phyloP scores from a whole-genome alignment of 2,888 invertebrate genomes.

The Pandemis heparana region DNA sequence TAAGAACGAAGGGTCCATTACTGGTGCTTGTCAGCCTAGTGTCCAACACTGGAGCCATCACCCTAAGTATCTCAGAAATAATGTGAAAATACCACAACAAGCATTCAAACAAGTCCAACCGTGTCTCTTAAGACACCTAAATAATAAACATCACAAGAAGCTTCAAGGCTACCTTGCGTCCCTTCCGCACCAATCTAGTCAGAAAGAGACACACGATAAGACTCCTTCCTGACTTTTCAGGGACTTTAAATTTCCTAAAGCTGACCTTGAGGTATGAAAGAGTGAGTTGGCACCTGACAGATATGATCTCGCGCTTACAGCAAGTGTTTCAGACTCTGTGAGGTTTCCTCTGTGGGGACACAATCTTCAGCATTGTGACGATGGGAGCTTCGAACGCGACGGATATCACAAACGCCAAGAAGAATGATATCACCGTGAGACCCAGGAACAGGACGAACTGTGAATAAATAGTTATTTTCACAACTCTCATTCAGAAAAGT shows the following conservation, averaged over 20 bases:
- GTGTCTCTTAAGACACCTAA: too few relatives aligned
- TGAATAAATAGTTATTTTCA: constrained; percentile 49
- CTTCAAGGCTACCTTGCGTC: not conserved
- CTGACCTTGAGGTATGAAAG: not conserved
- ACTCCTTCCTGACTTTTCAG: not conserved
- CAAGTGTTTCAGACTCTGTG: constrained; percentile 66
- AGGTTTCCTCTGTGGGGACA: constrained; percentile 84
- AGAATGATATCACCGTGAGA: constrained; percentile 92
- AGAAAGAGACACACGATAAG: not conserved
- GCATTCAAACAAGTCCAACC: too few relatives aligned
- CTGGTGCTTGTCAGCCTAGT: too few relatives aligned
- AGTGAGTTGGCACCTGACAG: not conserved
- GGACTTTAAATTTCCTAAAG: not conserved
- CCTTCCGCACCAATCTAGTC: not conserved
- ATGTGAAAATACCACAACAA: too few relatives aligned
- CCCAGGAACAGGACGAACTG: constrained; percentile 93
- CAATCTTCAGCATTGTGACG: constrained; percentile 92
- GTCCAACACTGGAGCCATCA: too few relatives aligned
- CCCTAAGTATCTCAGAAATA: too few relatives aligned
- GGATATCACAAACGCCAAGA: constrained; percentile 91
- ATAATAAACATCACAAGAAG: not conserved
- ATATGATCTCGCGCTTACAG: constrained; percentile 3
- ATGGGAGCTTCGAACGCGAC: constrained; percentile 94
- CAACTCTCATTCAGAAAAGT: too few relatives aligned
- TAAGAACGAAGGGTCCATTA: too few relatives aligned